These are phyloP conservation scores for Xestia xanthographa DNA, from an alignment of 2,888 invertebrate genomes.

Conservation along the genomic window DNA sequence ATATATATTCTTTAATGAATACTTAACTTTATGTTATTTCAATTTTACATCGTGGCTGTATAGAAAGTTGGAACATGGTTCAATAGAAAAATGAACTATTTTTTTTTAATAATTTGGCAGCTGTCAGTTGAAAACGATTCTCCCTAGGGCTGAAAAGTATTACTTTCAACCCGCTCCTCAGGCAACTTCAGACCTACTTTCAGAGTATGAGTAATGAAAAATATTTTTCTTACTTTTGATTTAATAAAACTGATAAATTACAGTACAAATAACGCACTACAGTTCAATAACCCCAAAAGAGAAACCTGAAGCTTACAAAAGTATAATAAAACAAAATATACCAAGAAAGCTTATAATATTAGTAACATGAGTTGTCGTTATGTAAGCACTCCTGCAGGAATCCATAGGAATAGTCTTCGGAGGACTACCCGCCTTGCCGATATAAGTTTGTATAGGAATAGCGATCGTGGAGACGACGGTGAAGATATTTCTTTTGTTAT, in stretches of 20 bases:
- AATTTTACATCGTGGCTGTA: no score
- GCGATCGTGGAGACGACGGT: constrained; percentile 40
- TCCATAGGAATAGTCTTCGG: constrained; percentile 78
- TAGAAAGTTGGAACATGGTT: no score
- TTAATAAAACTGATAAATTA: neutral
- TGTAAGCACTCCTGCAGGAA: constrained; percentile 75
- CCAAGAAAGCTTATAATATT: constrained; percentile 56
- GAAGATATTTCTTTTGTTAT: neutral
- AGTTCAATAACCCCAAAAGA: constrained; percentile 1
- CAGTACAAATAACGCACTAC: neutral
- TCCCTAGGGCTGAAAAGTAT: no score
- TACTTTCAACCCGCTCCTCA: no score
- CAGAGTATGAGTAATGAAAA: no score
- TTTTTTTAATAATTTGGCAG: no score
- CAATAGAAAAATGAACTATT: no score
- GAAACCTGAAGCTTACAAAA: constrained; percentile 15
- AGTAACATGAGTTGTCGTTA: constrained; percentile 71
- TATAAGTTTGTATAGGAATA: constrained; percentile 63
- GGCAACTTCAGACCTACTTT: no score
- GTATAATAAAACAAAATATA: constrained; percentile 22
- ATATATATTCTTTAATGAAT: no score
- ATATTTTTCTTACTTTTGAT: neutral
- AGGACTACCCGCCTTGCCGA: constrained; percentile 61
- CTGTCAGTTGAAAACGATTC: no score
- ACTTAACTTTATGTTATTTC: no score